Percentiles rank a stretch among this genome's conserved stretches.
phyloP scores from a whole-genome alignment of 2,113 vertebrate species.

The Seriola aureovittata region DNA sequence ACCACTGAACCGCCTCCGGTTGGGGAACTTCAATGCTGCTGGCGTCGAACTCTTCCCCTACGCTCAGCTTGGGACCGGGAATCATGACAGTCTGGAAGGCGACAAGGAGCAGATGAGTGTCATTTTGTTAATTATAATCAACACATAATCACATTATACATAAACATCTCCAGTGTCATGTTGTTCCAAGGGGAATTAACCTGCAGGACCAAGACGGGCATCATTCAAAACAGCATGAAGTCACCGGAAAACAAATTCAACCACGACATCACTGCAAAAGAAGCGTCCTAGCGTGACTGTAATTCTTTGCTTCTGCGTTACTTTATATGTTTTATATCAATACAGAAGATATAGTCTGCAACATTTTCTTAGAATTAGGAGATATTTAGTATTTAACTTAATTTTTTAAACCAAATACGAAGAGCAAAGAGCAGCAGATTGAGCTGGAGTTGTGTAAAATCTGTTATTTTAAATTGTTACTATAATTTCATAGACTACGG shows the following conservation, averaged over 20 bases:
- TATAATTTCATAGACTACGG: not conserved
- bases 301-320: not conserved
- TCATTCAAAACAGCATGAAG: too few relatives aligned
- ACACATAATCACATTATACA: not conserved
- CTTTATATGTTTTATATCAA: not conserved
- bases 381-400: not conserved
- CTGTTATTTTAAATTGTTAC: not conserved
- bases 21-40: conserved; percentile 74
- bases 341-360: not conserved
- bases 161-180: not conserved
- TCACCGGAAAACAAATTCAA: not conserved
- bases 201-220: not conserved
- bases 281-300: not conserved
- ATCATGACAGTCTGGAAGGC: conserved; percentile 91
- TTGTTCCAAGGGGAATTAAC: not conserved
- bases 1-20: conserved; percentile 74
- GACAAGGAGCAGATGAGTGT: not conserved
- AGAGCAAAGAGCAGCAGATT: not conserved
- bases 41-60: conserved; percentile 84
- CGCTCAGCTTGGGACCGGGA: conserved; percentile 86
- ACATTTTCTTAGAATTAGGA: not conserved
- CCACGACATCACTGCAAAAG: not conserved
- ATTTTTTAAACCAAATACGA: not conserved
- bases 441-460: not conserved
- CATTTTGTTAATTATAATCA: not conserved